These are phyloP conservation scores for Rhynchophorus ferrugineus DNA, from an alignment of 1,140 invertebrate species.

Conservation along the genomic window DNA sequence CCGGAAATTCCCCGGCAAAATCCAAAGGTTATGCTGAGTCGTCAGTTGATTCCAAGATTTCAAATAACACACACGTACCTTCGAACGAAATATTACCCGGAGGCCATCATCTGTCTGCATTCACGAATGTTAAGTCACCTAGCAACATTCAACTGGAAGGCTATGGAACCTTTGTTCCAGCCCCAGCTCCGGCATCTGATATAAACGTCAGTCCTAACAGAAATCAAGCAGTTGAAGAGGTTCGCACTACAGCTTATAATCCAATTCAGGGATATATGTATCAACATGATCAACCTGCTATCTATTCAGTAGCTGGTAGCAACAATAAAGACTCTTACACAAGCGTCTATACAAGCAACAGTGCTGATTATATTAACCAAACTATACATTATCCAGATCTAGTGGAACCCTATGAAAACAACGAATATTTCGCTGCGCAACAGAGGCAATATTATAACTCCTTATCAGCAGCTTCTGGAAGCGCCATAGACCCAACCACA, in stretches of 20 bases:
- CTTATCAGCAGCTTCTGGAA: conserved; percentile 42
- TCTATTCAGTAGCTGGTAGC: conserved; percentile 65
- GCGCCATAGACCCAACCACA: conserved; percentile 3
- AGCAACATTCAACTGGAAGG: conserved; percentile 39
- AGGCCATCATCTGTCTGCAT: conserved; percentile 44
- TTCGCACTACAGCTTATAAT: conserved; percentile 3
- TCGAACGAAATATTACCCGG: conserved; percentile 39
- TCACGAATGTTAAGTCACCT: conserved; percentile 44
- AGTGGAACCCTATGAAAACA: conserved; percentile 57
- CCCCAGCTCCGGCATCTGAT: conserved; percentile 43
- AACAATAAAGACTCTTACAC: conserved; percentile 63
- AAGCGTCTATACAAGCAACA: conserved; percentile 60
- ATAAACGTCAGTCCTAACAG: conserved; percentile 39
- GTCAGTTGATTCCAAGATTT: conserved; percentile 34
- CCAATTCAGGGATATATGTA: conserved; percentile 46
- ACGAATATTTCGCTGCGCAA: conserved; percentile 42
- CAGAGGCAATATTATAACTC: conserved; percentile 47
- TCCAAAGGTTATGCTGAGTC: conserved; percentile 29
- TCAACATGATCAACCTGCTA: conserved; percentile 56
- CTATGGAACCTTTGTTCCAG: conserved; percentile 45
- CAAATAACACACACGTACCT: conserved; percentile 41
- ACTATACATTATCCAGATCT: conserved; percentile 59
- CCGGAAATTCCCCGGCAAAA: conserved; percentile 11
- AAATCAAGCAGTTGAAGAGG: conserved; percentile 30
- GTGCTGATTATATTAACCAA: conserved; percentile 50